Evolutionary conservation across 2,888 invertebrate genomes (phyloP).

Genomic region (Halocaridina rubra): DNA sequence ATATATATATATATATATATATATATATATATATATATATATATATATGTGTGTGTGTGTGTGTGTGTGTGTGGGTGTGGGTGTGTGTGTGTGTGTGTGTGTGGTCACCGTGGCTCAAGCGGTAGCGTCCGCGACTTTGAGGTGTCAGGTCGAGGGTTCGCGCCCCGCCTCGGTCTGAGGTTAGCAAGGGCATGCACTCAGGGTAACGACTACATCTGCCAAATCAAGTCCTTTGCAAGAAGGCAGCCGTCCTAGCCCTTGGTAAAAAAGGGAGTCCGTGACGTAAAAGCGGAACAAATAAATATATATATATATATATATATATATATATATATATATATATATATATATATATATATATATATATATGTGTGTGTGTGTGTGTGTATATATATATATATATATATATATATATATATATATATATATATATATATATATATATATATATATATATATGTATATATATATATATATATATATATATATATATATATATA

Average conservation of each 20-base stretch:
- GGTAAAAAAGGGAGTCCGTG: no score
- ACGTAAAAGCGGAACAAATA: not conserved
- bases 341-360: not conserved
- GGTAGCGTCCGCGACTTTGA: no score
- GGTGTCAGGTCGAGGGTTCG: no score
- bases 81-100: not conserved
- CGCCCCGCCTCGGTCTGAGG: no score
- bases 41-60: constrained; percentile 33
- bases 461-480: not conserved
- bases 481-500: not conserved
- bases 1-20: constrained; percentile 19
- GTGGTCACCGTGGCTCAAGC: no score
- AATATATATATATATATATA: no score
- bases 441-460: not conserved
- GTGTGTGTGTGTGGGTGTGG: not conserved
- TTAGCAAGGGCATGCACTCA: no score
- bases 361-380: not conserved
- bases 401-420: not conserved
- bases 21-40: not conserved
- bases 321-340: not conserved
- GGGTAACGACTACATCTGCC: no score
- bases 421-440: not conserved
- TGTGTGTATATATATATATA: not conserved
- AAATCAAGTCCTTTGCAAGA: no score
- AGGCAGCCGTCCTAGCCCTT: no score